Evolutionary conservation across 2,797 vertebrate genomes (phyloP).

Genomic region (Tarsius wallacei): DNA sequence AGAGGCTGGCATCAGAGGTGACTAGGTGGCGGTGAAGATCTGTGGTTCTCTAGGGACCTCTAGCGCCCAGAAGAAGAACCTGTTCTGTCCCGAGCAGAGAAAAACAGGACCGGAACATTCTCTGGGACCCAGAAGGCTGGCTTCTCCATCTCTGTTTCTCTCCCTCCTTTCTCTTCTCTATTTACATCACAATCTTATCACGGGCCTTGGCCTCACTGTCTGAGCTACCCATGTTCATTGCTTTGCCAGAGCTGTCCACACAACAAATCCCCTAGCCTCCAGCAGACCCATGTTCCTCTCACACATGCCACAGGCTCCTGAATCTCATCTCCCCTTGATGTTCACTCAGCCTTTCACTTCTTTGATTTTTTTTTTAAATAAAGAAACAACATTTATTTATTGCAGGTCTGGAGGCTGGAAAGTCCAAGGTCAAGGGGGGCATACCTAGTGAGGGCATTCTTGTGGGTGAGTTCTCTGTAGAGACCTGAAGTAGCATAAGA

Average conservation of each 20-base stretch:
- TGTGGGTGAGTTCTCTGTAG: too few relatives aligned
- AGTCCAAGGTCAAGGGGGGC: too few relatives aligned
- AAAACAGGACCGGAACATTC: too few relatives aligned
- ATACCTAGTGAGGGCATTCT: too few relatives aligned
- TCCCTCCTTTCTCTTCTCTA: background rate
- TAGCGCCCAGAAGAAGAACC: constrained; percentile 64
- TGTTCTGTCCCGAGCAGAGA: background rate
- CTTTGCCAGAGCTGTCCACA: background rate
- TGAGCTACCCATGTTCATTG: background rate
- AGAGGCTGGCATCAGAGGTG: background rate
- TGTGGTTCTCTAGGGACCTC: constrained; percentile 78
- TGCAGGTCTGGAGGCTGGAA: too few relatives aligned
- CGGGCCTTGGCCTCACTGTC: background rate
- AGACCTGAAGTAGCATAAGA: too few relatives aligned
- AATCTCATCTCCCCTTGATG: background rate
- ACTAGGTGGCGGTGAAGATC: background rate
- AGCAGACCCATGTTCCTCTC: background rate
- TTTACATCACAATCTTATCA: background rate
- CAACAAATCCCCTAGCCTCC: background rate
- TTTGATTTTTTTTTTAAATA: too few relatives aligned
- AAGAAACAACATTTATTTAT: too few relatives aligned
- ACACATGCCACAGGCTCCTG: background rate
- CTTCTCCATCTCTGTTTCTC: background rate
- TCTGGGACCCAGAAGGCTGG: too few relatives aligned
- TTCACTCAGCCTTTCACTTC: too few relatives aligned